phyloP scores from a whole-genome alignment of 2,888 invertebrate species.

The Odontocolon sp. region DNA sequence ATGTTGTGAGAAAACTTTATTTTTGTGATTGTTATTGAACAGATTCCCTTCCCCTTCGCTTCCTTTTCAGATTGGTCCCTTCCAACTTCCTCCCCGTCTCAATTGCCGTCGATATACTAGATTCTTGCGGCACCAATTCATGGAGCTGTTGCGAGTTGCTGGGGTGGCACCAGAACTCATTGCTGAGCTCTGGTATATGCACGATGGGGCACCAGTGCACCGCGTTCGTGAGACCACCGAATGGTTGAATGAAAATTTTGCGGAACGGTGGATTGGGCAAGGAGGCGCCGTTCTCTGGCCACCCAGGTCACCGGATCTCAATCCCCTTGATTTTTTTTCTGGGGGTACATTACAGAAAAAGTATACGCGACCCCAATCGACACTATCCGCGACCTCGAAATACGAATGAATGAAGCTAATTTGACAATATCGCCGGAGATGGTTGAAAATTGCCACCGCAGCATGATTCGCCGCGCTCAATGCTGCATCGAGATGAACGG shows the following conservation, averaged over 20 bases:
- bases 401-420: background rate
- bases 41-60: too few relatives aligned
- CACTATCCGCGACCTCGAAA: background rate
- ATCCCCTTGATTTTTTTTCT: slow-evolving; percentile 37
- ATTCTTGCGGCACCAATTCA: background rate
- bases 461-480: background rate
- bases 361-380: background rate
- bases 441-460: background rate
- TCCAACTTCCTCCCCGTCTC: background rate
- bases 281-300: too few relatives aligned
- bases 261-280: slow-evolving; percentile 15
- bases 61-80: too few relatives aligned
- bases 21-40: too few relatives aligned
- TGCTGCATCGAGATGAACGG: slow-evolving; percentile 26
- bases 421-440: background rate
- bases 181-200: slow-evolving; percentile 1
- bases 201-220: slow-evolving; percentile 37
- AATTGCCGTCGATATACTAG: background rate
- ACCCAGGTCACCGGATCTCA: slow-evolving; percentile 20
- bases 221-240: background rate
- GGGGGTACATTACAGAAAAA: background rate
- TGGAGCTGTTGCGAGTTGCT: background rate
- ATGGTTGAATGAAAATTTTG: background rate
- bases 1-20: too few relatives aligned
- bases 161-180: background rate